Percentiles rank a stretch among this genome's conserved stretches.
These are phyloP conservation scores for Cyanocitta stelleri DNA, from an alignment of 2,113 vertebrate species.

Conservation along the genomic window DNA sequence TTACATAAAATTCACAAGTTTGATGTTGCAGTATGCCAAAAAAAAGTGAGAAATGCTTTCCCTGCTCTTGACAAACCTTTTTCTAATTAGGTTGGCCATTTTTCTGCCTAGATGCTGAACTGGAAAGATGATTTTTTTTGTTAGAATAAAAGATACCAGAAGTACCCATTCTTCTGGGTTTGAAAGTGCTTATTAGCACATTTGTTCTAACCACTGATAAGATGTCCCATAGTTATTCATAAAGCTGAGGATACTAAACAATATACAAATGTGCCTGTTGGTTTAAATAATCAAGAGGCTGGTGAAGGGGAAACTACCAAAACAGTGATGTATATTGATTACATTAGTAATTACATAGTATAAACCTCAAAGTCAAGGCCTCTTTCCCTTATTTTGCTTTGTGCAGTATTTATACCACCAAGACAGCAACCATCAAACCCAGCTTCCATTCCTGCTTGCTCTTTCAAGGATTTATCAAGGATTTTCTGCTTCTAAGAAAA, in stretches of 20 bases:
- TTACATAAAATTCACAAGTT: slow-evolving; percentile 24
- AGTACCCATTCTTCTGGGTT: background rate
- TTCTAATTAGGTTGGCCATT: slow-evolving; percentile 36
- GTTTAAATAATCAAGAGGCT: background rate
- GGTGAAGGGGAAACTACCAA: background rate
- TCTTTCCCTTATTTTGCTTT: background rate
- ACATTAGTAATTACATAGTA: background rate
- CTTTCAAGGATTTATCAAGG: background rate
- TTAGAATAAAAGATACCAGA: slow-evolving; percentile 7
- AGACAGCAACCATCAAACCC: background rate
- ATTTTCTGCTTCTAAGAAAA: background rate
- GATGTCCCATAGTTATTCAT: background rate
- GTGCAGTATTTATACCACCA: background rate
- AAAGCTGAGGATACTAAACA: background rate
- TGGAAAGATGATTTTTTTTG: background rate
- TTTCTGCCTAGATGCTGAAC: slow-evolving; percentile 44
- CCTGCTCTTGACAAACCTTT: slow-evolving; percentile 37
- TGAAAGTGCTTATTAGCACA: background rate
- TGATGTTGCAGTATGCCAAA: slow-evolving; percentile 18
- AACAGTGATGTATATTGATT: background rate
- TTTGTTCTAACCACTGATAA: background rate
- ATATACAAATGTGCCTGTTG: background rate
- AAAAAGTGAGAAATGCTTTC: slow-evolving; percentile 44
- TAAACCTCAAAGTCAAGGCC: background rate
- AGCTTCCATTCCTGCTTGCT: background rate